These are phyloP conservation scores for Cyclura pinguis DNA, from an alignment of 2,797 vertebrate genomes.

Conservation along the genomic window DNA sequence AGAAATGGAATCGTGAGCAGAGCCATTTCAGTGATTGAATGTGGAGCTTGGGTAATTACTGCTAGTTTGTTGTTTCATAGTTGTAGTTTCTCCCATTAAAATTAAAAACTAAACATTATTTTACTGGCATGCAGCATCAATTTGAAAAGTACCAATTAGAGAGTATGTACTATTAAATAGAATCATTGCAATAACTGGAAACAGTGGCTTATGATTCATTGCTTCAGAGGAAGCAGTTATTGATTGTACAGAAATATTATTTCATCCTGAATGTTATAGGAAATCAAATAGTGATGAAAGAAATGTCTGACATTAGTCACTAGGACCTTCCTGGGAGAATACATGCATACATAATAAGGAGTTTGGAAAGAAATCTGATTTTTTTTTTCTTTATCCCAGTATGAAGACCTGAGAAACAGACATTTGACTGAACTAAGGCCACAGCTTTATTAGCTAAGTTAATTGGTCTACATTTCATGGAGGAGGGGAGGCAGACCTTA, in stretches of 20 bases:
- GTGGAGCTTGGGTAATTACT: background rate
- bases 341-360: slow-evolving; percentile 14
- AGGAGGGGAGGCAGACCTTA: too few relatives aligned
- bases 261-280: background rate
- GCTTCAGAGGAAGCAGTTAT: background rate
- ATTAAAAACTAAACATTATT: slow-evolving; percentile 27
- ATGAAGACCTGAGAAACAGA: background rate
- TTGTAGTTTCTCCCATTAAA: slow-evolving; percentile 4
- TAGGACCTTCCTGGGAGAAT: slow-evolving; percentile 1
- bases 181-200: slow-evolving; percentile 8
- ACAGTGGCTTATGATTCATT: background rate
- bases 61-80: slow-evolving; percentile 23
- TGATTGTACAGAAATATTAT: background rate
- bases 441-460: background rate
- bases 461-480: background rate
- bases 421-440: background rate
- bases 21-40: slow-evolving; percentile 37
- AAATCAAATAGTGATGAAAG: slow-evolving; percentile 41
- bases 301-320: slow-evolving; percentile 9
- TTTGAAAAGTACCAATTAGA: slow-evolving; percentile 29
- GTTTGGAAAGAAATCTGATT: slow-evolving; percentile 19
- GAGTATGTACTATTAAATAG: background rate
- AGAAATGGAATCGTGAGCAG: slow-evolving; percentile 37
- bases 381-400: background rate
- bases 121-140: slow-evolving; percentile 26